These are phyloP conservation scores for Dinomys branickii DNA, from an alignment of 2,113 vertebrate species.

Conservation along the genomic window DNA sequence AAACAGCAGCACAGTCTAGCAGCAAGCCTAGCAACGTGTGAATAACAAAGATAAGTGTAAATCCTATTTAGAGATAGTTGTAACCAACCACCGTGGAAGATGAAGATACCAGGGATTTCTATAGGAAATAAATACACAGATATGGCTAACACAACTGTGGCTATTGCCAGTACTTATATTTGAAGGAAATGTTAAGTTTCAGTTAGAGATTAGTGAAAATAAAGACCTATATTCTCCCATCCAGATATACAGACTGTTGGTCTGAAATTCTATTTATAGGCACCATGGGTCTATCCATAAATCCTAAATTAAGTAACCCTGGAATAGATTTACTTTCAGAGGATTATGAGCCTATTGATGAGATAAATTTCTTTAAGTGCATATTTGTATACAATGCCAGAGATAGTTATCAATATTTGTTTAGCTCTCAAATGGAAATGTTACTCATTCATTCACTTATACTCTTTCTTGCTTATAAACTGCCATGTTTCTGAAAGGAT, in stretches of 20 bases:
- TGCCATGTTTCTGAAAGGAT: conserved; percentile 6
- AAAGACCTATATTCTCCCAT: neutral
- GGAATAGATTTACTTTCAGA: neutral
- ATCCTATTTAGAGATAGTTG: neutral
- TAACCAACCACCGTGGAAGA: neutral
- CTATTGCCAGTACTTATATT: neutral
- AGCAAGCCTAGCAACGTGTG: neutral
- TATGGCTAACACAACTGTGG: neutral
- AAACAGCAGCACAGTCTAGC: neutral
- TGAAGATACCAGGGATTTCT: neutral
- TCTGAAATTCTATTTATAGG: neutral
- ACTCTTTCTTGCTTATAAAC: neutral
- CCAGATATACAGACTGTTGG: neutral
- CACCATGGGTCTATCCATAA: neutral
- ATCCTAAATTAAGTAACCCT: neutral
- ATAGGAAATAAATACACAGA: neutral
- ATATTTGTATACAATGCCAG: neutral
- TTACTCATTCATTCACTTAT: conserved; percentile 16
- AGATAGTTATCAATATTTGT: neutral
- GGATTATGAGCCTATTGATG: neutral
- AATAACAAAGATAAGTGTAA: neutral
- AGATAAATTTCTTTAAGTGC: neutral
- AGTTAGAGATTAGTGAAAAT: neutral
- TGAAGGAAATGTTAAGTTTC: conserved; percentile 6
- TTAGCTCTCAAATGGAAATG: conserved; percentile 5